Evolutionary conservation across 2,113 vertebrate genomes (phyloP).

Genomic region (Herpailurus yagouaroundi): DNA sequence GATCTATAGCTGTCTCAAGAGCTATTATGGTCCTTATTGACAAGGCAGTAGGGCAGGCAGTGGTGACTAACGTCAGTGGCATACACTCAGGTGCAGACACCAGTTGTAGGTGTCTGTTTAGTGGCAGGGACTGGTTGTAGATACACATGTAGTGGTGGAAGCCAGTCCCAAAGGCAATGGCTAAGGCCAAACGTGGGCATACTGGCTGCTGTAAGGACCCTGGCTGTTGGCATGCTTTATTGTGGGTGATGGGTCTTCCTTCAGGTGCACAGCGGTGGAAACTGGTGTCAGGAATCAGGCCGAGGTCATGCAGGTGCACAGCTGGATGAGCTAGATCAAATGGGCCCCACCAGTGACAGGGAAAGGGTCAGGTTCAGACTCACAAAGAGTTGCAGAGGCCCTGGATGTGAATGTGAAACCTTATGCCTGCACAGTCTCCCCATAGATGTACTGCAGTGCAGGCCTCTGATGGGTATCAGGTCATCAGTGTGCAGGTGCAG

Average conservation of each 20-base stretch:
- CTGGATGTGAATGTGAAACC: background rate
- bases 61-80: background rate
- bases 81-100: too few species aligned
- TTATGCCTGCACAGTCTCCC: background rate
- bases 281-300: background rate
- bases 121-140: background rate
- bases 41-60: background rate
- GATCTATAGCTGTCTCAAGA: background rate
- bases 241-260: background rate
- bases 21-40: background rate
- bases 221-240: background rate
- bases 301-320: background rate
- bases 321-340: background rate
- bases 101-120: background rate
- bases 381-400: background rate
- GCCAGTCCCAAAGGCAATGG: background rate
- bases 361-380: background rate
- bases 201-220: background rate
- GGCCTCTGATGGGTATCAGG: background rate
- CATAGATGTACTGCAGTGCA: rapidly evolving
- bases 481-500: background rate
- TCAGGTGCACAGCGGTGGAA: background rate
- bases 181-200: too few species aligned
- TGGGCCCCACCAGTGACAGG: background rate
- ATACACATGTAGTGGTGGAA: background rate